Evolutionary conservation across 23 tunicate species (phyloP).

Genomic region (Pegea sp.): DNA sequence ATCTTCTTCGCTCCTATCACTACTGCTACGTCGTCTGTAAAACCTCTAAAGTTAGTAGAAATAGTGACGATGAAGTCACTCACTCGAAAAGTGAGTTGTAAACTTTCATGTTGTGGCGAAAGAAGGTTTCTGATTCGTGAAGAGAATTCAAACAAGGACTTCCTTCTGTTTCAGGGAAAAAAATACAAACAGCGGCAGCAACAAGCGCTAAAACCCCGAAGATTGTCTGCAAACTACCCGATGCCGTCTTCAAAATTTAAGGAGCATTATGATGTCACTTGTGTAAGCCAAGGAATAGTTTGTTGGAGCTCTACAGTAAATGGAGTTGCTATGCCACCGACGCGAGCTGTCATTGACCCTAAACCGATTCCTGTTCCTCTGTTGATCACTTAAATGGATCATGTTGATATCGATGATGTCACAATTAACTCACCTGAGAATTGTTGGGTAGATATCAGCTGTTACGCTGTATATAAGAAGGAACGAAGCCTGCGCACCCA

Average conservation of each 20-base stretch:
- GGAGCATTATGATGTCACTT: conserved; percentile 1
- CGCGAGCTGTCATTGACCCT: conserved; percentile 34
- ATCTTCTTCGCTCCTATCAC: too few relatives aligned
- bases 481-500: conserved; percentile 13
- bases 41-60: too few relatives aligned
- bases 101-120: conserved; percentile 22
- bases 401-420: too few relatives aligned
- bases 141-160: conserved; percentile 14
- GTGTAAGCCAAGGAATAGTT: conserved; percentile 37
- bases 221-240: conserved; percentile 9
- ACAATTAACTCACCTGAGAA: conserved; percentile 33
- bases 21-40: too few relatives aligned
- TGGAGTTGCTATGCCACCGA: conserved; percentile 51
- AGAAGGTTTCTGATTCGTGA: conserved; percentile 53
- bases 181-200: conserved; percentile 7
- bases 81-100: conserved; percentile 3
- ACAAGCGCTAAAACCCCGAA: conserved; percentile 27
- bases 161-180: conserved; percentile 28
- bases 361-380: conserved; percentile 44
- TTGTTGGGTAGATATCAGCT: conserved; percentile 42
- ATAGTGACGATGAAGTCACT: too few relatives aligned
- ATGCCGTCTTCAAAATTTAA: background rate
- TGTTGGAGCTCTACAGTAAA: conserved; percentile 30
- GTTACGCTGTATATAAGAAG: conserved; percentile 10
- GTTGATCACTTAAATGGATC: too few relatives aligned